Base-by-base conservation (phyloP, 2,797 vertebrate species). In the Lacerta bilineata region DNA sequence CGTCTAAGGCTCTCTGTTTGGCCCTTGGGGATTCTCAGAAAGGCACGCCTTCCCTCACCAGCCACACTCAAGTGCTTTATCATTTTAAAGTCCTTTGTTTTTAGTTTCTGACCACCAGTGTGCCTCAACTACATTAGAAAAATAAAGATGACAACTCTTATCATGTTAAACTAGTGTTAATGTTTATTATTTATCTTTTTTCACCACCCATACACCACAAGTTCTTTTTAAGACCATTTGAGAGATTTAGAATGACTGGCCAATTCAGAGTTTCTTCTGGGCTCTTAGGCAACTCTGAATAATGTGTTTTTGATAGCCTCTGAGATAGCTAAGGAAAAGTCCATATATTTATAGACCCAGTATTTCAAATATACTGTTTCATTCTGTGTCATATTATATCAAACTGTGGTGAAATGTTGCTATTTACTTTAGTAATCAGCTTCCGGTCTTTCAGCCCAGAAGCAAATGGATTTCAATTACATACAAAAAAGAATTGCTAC, bases 401-500 rank as follows among this genome's bases (percentile, higher is more conserved):
- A 36, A 33, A 17, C 76, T 72, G 29, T 4, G 39, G 20, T 72
- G 46, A 50, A 80, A 41, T 55, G 8, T 18, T 59, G 17, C 46
- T 72, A 10, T 59, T 71, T 71, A 61, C 33, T 84, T n/a, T 36
- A 33, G 9, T 85, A 64, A 41, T 85, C 10, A 90, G 79, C 27
- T 39, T 41, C 0, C 18, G 46, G 1, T 0, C 1, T 0, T 75
- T 83, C 39, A 87, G 33, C 23, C 2, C 75, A 78, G 7, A 77
- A 39, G 59, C 5, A n/a, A 85, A 43, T 0, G 0, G 36, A 29
- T 87, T 46, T 69, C 59, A 33, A 4, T 1, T 20, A 64, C 83
- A 90, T 71, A 80, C 61, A 3, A 75, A 91, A 75, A 91, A 86
- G 20, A 41, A 78, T 83, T 46, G 78, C 68, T 0, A 80, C 88